Conservation (phyloP, 2,113 vertebrate species). For the Anas platyrhynchos region DNA sequence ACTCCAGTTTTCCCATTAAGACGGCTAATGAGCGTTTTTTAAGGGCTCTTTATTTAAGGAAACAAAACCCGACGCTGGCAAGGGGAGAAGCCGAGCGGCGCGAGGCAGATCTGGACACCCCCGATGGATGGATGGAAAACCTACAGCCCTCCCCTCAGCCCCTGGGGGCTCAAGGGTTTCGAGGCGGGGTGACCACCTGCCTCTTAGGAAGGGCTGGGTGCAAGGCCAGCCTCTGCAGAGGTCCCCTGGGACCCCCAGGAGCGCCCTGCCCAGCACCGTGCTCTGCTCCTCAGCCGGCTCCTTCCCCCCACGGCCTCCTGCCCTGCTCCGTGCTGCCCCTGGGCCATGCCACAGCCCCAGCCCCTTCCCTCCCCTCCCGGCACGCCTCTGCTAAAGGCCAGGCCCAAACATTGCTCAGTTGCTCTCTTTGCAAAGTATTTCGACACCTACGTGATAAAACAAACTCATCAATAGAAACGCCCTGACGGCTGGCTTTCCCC, state of each 20-base stretch:
- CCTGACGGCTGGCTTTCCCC: background rate
- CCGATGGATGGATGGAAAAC: background rate
- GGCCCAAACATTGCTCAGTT: background rate
- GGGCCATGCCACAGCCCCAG: background rate
- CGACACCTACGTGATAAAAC: background rate
- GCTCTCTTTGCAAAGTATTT: background rate
- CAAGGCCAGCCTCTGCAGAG: background rate
- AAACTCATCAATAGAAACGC: background rate
- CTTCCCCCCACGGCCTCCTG: background rate
- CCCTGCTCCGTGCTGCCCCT: background rate
- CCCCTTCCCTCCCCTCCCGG: background rate
- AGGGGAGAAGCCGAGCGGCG: background rate
- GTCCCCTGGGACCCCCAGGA: background rate
- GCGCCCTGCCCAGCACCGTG: background rate
- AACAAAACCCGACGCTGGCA: background rate
- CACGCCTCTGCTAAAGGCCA: background rate
- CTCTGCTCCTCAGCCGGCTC: background rate
- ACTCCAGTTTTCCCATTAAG: background rate
- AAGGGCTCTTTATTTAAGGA: background rate
- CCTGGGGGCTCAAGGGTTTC: background rate
- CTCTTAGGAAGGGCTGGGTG: background rate
- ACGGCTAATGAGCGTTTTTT: background rate
- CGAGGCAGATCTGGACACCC: background rate
- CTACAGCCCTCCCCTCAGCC: background rate
- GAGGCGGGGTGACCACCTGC: background rate